Conservation (phyloP, 2,797 vertebrate genomes). For the Tokudaia muenninki region DNA sequence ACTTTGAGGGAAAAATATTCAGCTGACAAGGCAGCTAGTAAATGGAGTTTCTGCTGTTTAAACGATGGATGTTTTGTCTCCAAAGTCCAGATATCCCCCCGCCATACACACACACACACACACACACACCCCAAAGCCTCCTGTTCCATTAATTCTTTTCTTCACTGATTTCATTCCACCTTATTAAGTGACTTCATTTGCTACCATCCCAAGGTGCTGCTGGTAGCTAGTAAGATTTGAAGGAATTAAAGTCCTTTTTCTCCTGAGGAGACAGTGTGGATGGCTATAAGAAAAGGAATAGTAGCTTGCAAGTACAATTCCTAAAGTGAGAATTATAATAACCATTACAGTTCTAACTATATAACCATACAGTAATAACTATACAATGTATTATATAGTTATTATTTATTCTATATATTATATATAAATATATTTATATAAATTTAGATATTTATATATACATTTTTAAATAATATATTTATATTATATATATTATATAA, state of each 20-base stretch:
- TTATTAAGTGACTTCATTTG: slow-evolving; percentile 54
- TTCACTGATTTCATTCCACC: not conserved
- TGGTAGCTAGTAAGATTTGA: slow-evolving; percentile 35
- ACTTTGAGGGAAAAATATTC: not conserved
- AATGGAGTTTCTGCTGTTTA: slow-evolving; percentile 31
- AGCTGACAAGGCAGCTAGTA: not conserved
- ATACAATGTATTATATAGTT: not conserved
- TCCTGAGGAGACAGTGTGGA: not conserved
- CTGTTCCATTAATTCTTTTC: slow-evolving; percentile 44
- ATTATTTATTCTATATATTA: not conserved
- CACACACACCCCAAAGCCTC: not conserved
- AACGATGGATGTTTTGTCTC: not conserved
- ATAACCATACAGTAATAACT: too few species aligned
- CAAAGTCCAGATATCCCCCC: slow-evolving; percentile 2
- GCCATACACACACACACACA: too few species aligned
- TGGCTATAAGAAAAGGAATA: not conserved
- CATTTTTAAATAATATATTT: too few species aligned
- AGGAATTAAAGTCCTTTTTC: slow-evolving; percentile 34
- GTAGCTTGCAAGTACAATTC: not conserved
- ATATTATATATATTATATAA: too few species aligned
- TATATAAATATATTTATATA: not conserved
- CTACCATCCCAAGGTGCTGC: slow-evolving; percentile 29
- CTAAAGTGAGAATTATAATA: not conserved
- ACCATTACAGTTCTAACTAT: not conserved
- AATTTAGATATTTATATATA: too few species aligned